A percentile compares a stretch with the other conserved stretches of the same genome.
Evolutionary conservation across 1,140 invertebrate genomes (phyloP).

Genomic region (Aphelenchoides avenae): DNA sequence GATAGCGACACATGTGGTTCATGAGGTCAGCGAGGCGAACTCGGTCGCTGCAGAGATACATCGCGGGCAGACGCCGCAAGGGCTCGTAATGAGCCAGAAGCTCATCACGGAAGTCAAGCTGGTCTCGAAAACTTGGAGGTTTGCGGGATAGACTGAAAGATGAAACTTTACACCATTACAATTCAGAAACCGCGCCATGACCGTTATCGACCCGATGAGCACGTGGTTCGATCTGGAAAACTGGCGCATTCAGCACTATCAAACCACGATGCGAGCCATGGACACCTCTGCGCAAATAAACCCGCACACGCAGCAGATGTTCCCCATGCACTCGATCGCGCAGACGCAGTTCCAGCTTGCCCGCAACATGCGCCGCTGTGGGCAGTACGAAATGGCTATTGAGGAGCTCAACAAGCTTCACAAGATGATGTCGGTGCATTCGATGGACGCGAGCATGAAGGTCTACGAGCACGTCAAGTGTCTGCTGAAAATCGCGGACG

Average conservation of each 20-base stretch:
- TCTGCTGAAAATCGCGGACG: conserved; percentile 21
- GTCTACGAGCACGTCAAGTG: conserved; percentile 31
- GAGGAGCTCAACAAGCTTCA: conserved; percentile 33
- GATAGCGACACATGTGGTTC: conserved; percentile 29
- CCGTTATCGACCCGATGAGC: conserved; percentile 25
- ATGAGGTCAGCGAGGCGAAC: conserved; percentile 30
- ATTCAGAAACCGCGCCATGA: conserved; percentile 38
- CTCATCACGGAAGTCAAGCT: conserved; percentile 30
- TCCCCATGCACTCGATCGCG: conserved; percentile 31
- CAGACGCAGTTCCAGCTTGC: conserved; percentile 36
- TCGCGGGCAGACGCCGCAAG: conserved; percentile 1
- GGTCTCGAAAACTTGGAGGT: conserved; percentile 39
- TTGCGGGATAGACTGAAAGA: conserved; percentile 7
- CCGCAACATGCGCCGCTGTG: conserved; percentile 25
- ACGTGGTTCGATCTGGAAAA: conserved; percentile 39
- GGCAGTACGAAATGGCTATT: conserved; percentile 37
- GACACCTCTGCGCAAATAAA: neutral
- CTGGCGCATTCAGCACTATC: conserved; percentile 33
- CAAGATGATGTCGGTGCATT: conserved; percentile 12
- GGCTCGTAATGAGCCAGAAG: conserved; percentile 1
- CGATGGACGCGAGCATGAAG: conserved; percentile 32
- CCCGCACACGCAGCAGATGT: conserved; percentile 12
- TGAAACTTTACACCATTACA: conserved; percentile 1
- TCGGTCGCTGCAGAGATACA: conserved; percentile 4
- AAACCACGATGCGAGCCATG: conserved; percentile 10